Conservation (phyloP, 1,140 invertebrate genomes). For the Zaprionus ghesquierei region DNA sequence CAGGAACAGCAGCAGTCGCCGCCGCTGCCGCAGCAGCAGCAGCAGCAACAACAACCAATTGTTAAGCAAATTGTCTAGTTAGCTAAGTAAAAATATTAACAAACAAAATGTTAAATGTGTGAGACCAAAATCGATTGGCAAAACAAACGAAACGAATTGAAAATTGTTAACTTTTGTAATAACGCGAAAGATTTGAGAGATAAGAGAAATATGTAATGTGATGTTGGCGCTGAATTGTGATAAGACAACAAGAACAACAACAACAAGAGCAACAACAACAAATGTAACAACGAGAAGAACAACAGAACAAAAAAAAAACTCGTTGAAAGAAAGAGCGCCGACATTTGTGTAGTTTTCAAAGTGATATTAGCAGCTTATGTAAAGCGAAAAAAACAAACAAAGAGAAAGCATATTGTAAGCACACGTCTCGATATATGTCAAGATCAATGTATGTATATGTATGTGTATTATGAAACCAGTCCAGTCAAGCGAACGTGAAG, state of each 20-base stretch:
- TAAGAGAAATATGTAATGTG: slow-evolving; percentile 33
- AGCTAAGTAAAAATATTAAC: slow-evolving; percentile 65
- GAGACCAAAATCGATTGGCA: slow-evolving; percentile 70
- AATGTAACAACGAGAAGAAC: slow-evolving; percentile 59
- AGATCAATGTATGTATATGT: slow-evolving; percentile 13
- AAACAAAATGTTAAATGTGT: slow-evolving; percentile 55
- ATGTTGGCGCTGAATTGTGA: slow-evolving; percentile 71
- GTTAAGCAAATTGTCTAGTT: slow-evolving; percentile 78
- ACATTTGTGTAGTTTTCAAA: slow-evolving; percentile 73
- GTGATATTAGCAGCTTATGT: slow-evolving; percentile 72
- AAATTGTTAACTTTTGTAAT: slow-evolving; percentile 79
- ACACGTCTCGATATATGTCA: slow-evolving; percentile 27
- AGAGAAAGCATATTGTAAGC: slow-evolving; percentile 43
- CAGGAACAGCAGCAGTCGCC: slow-evolving; percentile 48
- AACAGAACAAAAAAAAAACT: slow-evolving; percentile 21
- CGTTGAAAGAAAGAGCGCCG: slow-evolving; percentile 46
- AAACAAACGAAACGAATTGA: slow-evolving; percentile 19
- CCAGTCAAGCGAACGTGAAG: too few species aligned
- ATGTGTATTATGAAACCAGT: neutral
- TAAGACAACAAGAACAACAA: slow-evolving; percentile 40
- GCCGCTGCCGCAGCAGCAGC: slow-evolving; percentile 32
- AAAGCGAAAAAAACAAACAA: slow-evolving; percentile 38
- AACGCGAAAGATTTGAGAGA: slow-evolving; percentile 38
- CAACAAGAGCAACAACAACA: slow-evolving; percentile 59
- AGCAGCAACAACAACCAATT: slow-evolving; percentile 55